phyloP scores from a whole-genome alignment of 2,797 vertebrate species.

The Gastrophryne carolinensis region DNA sequence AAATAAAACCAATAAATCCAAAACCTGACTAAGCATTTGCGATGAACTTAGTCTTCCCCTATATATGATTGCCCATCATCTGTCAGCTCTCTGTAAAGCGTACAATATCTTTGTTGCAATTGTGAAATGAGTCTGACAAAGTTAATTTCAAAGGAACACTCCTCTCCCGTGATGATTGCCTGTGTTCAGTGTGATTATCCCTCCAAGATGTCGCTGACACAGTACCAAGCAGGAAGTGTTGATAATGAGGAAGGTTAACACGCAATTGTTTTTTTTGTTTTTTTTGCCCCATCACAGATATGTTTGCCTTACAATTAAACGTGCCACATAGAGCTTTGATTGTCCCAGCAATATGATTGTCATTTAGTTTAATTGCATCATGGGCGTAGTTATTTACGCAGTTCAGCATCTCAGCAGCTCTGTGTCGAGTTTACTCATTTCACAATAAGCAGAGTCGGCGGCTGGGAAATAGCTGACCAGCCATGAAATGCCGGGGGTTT shows the following conservation, averaged over 20 bases:
- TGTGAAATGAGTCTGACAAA: conserved; percentile 4
- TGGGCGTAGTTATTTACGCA: conserved; percentile 15
- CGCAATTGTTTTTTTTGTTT: not conserved
- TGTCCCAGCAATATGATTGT: conserved; percentile 31
- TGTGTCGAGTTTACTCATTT: not conserved
- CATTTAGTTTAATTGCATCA: conserved; percentile 38
- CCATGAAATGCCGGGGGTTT: not conserved
- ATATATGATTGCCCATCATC: not conserved
- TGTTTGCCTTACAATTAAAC: conserved; percentile 28
- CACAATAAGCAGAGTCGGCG: not conserved
- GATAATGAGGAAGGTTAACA: conserved; percentile 40
- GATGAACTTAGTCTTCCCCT: not conserved
- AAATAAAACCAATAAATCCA: not conserved
- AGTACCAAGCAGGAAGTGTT: conserved; percentile 12
- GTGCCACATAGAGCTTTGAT: conserved; percentile 31
- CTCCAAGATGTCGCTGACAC: conserved; percentile 5
- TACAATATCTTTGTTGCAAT: not conserved
- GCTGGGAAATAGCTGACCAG: not conserved
- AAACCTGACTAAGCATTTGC: not conserved
- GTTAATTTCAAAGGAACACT: conserved; percentile 2
- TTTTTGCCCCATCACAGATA: conserved; percentile 23
- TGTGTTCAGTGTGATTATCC: conserved; percentile 17
- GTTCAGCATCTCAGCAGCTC: conserved; percentile 3
- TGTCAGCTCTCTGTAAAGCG: not conserved
- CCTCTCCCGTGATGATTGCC: not conserved